Evolutionary conservation across 1,140 invertebrate species (phyloP), one percentile per base, ranked within the genome.

Genomic region (Atta cephalotes): DNA sequence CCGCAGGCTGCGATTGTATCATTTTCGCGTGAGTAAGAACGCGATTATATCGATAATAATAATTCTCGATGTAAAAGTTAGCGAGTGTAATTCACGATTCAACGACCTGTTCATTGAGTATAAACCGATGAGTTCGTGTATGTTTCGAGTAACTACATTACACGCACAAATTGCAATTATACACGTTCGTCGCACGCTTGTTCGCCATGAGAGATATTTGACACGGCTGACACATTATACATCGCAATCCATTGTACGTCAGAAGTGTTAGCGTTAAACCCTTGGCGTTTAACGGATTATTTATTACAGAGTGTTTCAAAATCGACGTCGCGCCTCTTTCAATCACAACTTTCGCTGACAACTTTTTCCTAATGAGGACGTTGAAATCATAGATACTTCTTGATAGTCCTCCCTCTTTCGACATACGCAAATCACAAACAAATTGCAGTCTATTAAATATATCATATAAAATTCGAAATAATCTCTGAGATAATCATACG

Each of bases 1-100:
- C 80, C 80, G 18, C 31, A 60, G 70, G 80, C 80, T 12, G 31
- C 70, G 80, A 84, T 84, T 58, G 80, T 84, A 84, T 84, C 80
- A 35, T 51, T 84, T 70, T 84, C 80, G 56, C 56, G 35, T 82
- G 70, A 76, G 80, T 45, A 60, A 62, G 79, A 56, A 84, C 60
- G 49, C 70, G 80, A 76, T 84, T 84, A 84, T 76, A 76, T 84
- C 70, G 70, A 84, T 84, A 84, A 84, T 84, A 84, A 84, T 76
- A 25, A 39, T 16, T 35, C 39, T 62, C 70, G 45, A 35, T 84
- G 80, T 51, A 84, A 60, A 84, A 76, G 58, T 76, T 68, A 63
- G 56, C 56, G 45, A 76, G 70, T 70, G 70, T 84, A 84, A 84
- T 84, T 84, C 80, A 74, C 70, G 80, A 84, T 84, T 84, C 70